These are phyloP conservation scores for Calycopis cecrops DNA, from an alignment of 1,140 invertebrate genomes.

Conservation along the genomic window DNA sequence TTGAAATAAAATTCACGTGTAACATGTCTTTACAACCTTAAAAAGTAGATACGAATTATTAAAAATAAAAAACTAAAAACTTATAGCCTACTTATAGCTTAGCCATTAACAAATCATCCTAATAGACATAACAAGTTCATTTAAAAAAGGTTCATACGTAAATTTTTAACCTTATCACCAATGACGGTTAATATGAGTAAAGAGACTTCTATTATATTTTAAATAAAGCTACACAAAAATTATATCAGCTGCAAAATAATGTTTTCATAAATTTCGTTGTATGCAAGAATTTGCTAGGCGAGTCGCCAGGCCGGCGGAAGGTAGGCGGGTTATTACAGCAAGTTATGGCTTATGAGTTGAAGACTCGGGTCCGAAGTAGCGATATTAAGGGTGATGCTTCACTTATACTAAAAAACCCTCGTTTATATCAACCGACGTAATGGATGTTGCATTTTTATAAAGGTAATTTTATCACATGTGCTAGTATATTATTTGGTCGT, in stretches of 20 bases:
- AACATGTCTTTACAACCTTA: no score
- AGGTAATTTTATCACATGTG: constrained; percentile 3
- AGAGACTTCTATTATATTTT: no score
- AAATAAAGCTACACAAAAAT: not conserved
- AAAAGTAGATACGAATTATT: no score
- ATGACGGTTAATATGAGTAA: no score
- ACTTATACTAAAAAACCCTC: constrained; percentile 11
- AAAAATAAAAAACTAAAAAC: no score
- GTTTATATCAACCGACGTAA: constrained; percentile 7
- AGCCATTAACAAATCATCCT: no score
- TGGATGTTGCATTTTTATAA: constrained; percentile 9
- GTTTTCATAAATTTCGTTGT: constrained; percentile 7
- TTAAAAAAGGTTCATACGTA: no score
- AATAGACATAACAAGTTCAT: no score
- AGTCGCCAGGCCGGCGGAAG: not conserved
- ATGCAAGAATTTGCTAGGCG: not conserved
- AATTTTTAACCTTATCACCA: no score
- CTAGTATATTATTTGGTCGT: constrained; percentile 2
- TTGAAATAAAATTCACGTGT: no score
- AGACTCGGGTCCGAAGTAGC: constrained; percentile 5
- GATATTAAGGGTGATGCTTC: constrained; percentile 10
- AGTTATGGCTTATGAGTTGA: constrained; percentile 8
- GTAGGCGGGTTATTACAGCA: constrained; percentile 5
- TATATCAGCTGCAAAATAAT: constrained; percentile 9
- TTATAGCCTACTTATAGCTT: no score